A percentile compares a stretch with the other conserved stretches of the same genome.
phyloP scores from a whole-genome alignment of 2,113 vertebrate species.

The Columbina picui region DNA sequence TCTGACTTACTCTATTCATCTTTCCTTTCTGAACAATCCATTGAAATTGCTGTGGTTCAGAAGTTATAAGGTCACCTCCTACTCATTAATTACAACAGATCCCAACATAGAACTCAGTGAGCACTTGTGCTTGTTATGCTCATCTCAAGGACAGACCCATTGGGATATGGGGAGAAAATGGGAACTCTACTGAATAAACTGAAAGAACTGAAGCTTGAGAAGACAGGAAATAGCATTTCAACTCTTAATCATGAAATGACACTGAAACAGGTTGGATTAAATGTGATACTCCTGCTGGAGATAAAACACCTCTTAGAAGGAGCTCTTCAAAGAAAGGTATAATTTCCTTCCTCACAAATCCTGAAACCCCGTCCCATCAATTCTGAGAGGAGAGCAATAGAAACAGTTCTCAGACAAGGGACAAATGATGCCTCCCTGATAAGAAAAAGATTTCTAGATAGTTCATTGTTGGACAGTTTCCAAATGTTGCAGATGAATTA shows the following conservation, averaged over 20 bases:
- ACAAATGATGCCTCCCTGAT: not conserved
- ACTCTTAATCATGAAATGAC: not conserved
- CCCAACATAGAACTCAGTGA: not conserved
- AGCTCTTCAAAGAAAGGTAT: not conserved
- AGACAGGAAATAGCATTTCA: not conserved
- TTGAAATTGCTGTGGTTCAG: not conserved
- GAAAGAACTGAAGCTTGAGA: not conserved
- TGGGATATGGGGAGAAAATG: not conserved
- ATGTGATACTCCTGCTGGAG: not conserved
- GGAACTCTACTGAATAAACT: not conserved
- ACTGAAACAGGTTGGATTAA: not conserved
- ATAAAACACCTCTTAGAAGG: not conserved
- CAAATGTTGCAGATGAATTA: not conserved
- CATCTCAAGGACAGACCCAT: fast-evolving
- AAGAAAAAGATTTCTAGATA: not conserved
- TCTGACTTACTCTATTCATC: not conserved
- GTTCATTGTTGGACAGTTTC: not conserved
- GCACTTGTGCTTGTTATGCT: not conserved
- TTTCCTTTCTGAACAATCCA: not conserved
- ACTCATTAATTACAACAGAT: not conserved
- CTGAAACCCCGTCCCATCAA: not conserved
- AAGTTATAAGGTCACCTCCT: not conserved
- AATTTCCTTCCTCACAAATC: conserved; percentile 15
- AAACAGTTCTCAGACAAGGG: not conserved
- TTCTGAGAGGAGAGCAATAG: not conserved